These are phyloP conservation scores for Linnaemya tessellans DNA, from an alignment of 2,888 invertebrate species.

Conservation along the genomic window DNA sequence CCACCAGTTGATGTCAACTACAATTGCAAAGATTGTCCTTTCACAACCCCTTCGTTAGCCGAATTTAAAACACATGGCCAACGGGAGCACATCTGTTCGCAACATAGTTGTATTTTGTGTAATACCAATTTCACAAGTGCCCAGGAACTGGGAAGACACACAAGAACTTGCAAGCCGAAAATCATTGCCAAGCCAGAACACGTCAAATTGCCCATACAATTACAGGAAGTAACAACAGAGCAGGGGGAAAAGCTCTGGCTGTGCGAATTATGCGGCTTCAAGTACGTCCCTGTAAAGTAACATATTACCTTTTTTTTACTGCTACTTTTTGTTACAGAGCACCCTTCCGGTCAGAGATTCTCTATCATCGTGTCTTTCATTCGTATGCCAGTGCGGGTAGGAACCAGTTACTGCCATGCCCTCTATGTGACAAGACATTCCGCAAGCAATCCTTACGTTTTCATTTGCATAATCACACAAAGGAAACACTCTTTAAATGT, in stretches of 20 bases:
- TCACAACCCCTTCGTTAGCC: constrained; percentile 83
- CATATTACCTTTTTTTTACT: not conserved
- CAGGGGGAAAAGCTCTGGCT: constrained; percentile 69
- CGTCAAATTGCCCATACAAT: not conserved
- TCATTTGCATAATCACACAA: constrained; percentile 89
- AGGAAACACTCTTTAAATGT: constrained; percentile 89
- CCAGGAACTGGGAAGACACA: constrained; percentile 90
- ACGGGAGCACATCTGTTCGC: constrained; percentile 86
- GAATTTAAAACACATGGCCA: constrained; percentile 87
- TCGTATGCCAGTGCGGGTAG: constrained; percentile 78
- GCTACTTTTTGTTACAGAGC: constrained; percentile 76
- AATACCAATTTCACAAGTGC: constrained; percentile 87
- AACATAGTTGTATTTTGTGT: constrained; percentile 88
- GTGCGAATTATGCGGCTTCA: constrained; percentile 78
- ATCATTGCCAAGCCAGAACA: constrained; percentile 8
- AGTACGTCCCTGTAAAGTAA: constrained; percentile 61
- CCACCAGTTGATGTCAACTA: not conserved
- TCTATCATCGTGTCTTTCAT: constrained; percentile 90
- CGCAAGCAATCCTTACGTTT: constrained; percentile 87
- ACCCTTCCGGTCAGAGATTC: constrained; percentile 87
- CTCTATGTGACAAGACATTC: constrained; percentile 87
- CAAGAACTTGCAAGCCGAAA: constrained; percentile 82
- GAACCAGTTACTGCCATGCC: constrained; percentile 84
- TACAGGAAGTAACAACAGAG: not conserved
- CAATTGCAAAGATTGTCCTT: constrained; percentile 70